These are phyloP conservation scores for Anabas testudineus DNA, from an alignment of 2,797 vertebrate genomes.

Conservation along the genomic window DNA sequence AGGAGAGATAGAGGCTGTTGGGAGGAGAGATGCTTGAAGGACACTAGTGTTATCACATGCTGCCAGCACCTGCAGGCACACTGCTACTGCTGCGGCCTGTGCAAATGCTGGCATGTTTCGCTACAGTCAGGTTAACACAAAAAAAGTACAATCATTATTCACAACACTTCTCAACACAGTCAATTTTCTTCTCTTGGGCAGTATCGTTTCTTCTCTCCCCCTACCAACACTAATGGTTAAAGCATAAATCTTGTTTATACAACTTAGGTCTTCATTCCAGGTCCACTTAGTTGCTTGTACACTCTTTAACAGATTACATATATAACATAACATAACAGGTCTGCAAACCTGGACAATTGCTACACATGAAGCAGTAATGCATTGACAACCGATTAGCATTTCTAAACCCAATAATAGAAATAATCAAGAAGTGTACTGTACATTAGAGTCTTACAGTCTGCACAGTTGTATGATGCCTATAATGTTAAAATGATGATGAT, in stretches of 20 bases:
- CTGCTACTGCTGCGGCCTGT: constrained; percentile 25
- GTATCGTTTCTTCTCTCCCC: constrained; percentile 11
- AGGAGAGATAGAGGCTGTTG: constrained; percentile 39
- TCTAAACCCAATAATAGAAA: too few species aligned
- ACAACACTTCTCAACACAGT: constrained; percentile 7
- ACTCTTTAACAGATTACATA: not conserved
- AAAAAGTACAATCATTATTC: constrained; percentile 36
- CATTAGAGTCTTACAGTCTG: not conserved
- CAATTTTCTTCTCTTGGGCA: constrained; percentile 11
- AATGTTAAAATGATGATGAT: too few species aligned
- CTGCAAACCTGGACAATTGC: too few species aligned
- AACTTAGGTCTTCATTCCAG: not conserved
- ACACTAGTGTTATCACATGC: constrained; percentile 52
- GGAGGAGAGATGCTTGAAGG: constrained; percentile 54
- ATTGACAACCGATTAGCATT: too few species aligned
- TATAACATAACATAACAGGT: not conserved
- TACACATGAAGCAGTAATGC: too few species aligned
- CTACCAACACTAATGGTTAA: too few species aligned
- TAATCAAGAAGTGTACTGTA: too few species aligned
- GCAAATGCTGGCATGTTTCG: constrained; percentile 15
- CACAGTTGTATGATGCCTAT: too few species aligned
- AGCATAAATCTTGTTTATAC: not conserved
- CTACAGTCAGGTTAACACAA: constrained; percentile 30
- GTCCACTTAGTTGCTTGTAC: not conserved
- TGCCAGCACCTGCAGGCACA: constrained; percentile 37